These are phyloP conservation scores for Scyliorhinus canicula DNA, from an alignment of 2,797 vertebrate species.

Conservation along the genomic window DNA sequence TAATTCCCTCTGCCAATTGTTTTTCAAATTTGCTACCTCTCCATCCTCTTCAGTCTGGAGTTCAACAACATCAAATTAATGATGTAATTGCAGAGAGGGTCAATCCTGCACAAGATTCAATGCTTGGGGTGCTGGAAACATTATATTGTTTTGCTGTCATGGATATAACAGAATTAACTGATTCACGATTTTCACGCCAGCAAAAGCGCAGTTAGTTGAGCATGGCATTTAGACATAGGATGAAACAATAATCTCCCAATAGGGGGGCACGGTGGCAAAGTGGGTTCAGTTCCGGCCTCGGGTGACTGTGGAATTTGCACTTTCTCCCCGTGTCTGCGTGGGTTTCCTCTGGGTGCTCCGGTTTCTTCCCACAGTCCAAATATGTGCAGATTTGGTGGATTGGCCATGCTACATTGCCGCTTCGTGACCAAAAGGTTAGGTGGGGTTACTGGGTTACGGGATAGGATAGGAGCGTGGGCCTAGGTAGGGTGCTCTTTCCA, in stretches of 20 bases:
- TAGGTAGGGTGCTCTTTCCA: too few relatives aligned
- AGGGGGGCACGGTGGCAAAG: too few relatives aligned
- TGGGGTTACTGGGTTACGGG: too few relatives aligned
- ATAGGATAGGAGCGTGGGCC: too few relatives aligned
- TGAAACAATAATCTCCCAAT: neutral
- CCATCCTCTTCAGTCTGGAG: neutral
- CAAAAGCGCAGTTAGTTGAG: neutral
- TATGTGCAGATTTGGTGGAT: too few relatives aligned
- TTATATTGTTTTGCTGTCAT: neutral
- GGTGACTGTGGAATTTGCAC: too few relatives aligned
- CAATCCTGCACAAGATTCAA: neutral
- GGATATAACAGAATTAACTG: neutral
- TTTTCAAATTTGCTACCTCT: neutral
- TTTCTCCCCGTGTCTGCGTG: too few relatives aligned
- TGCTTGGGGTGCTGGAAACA: neutral
- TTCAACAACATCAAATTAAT: neutral
- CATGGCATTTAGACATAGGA: neutral
- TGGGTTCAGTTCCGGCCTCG: too few relatives aligned
- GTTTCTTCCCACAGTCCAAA: too few relatives aligned
- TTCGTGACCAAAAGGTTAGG: too few relatives aligned
- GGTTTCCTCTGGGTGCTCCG: too few relatives aligned
- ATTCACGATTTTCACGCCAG: neutral
- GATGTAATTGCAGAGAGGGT: neutral
- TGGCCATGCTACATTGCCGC: too few relatives aligned
- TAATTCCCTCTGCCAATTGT: neutral